Conservation (phyloP, 2,797 vertebrate genomes). For the Chanos chanos region DNA sequence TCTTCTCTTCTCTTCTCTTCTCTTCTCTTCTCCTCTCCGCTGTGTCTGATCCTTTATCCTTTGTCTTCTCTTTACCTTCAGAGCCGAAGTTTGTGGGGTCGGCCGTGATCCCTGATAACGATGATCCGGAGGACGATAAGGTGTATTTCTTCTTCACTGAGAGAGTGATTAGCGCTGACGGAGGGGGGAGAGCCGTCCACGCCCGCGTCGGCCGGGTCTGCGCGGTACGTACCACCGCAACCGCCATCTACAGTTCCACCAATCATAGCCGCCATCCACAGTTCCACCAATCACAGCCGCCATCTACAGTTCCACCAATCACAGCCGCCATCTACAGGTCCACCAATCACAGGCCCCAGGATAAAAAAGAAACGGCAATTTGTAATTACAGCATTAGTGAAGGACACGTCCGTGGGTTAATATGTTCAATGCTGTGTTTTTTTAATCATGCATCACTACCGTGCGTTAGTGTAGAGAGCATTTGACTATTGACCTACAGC, state of each 20-base stretch:
- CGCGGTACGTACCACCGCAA: conserved; percentile 70
- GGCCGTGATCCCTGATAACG: conserved; percentile 89
- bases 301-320: background rate
- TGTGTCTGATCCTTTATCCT: background rate
- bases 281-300: background rate
- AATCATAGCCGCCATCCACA: background rate
- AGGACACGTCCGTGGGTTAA: too few species aligned
- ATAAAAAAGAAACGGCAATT: too few species aligned
- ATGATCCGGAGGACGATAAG: conserved; percentile 92
- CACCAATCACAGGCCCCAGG: background rate
- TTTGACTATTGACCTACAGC: too few species aligned
- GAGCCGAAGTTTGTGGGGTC: conserved; percentile 92
- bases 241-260: background rate
- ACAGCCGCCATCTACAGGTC: background rate
- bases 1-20: too few species aligned
- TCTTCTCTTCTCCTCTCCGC: background rate
- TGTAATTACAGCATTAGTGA: too few species aligned
- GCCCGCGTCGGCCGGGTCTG: conserved; percentile 86
- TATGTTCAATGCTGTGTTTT: too few species aligned
- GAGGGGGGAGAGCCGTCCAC: conserved; percentile 77
- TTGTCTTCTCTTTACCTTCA: conserved; percentile 43
- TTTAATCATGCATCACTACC: too few species aligned
- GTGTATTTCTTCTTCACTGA: conserved; percentile 98
- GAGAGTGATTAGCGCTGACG: conserved; percentile 79
- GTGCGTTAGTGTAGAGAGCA: too few species aligned